A percentile compares a stretch with the other conserved stretches of the same genome.
Evolutionary conservation across 2,888 invertebrate genomes (phyloP).

Genomic region (Leptura quadrifasciata): DNA sequence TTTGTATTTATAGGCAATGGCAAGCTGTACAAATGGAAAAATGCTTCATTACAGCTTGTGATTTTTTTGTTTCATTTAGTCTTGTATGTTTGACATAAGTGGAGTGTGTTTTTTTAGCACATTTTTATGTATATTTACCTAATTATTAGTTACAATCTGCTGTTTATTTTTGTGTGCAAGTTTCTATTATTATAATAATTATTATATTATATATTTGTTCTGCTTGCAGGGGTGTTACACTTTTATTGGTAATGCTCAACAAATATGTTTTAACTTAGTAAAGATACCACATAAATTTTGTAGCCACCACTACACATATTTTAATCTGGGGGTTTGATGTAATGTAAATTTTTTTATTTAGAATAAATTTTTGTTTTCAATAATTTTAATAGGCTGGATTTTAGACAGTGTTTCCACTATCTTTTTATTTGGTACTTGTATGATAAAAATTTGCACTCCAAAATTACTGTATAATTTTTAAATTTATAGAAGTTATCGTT

Average conservation of each 20-base stretch:
- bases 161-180: slow-evolving; percentile 71
- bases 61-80: slow-evolving; percentile 24
- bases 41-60: slow-evolving; percentile 14
- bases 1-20: not conserved
- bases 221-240: slow-evolving; percentile 70
- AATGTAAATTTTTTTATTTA: slow-evolving; percentile 50
- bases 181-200: slow-evolving; percentile 66
- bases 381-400: slow-evolving; percentile 57
- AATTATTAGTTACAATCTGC: slow-evolving; percentile 62
- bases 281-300: slow-evolving; percentile 44
- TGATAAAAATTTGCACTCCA: slow-evolving; percentile 62
- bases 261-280: slow-evolving; percentile 51
- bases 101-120: slow-evolving; percentile 65
- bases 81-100: slow-evolving; percentile 55
- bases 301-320: slow-evolving; percentile 50
- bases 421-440: slow-evolving; percentile 41
- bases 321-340: slow-evolving; percentile 54
- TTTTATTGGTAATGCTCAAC: slow-evolving; percentile 61
- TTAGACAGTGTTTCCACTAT: slow-evolving; percentile 58
- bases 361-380: slow-evolving; percentile 38
- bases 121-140: slow-evolving; percentile 56
- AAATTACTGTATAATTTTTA: slow-evolving; percentile 57
- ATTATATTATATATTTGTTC: slow-evolving; percentile 63
- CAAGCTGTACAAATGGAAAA: slow-evolving; percentile 12
- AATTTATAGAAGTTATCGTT: slow-evolving; percentile 52